Percentiles rank a stretch among this genome's conserved stretches.
Conservation (phyloP, 2,797 vertebrate genomes). For the Lacerta agilis region DNA sequence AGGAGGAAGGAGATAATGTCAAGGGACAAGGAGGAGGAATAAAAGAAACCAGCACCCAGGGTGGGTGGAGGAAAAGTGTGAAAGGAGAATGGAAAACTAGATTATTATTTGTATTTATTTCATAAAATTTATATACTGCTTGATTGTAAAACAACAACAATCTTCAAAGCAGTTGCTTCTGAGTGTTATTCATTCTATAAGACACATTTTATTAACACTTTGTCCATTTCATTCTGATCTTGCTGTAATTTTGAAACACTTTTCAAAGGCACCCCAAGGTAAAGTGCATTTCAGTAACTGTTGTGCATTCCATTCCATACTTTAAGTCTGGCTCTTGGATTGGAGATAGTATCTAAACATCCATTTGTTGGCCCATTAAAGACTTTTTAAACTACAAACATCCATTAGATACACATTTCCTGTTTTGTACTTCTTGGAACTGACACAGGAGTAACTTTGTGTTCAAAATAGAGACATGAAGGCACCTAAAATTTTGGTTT, state of each 20-base stretch:
- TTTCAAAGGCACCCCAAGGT: neutral
- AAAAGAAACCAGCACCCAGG: no score
- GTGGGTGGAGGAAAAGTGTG: no score
- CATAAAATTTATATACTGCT: no score
- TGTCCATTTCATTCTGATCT: neutral
- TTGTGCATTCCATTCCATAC: no score
- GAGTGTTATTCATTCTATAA: neutral
- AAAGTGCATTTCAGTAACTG: neutral
- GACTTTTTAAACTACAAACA: neutral
- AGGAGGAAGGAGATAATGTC: no score
- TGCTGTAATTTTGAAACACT: neutral
- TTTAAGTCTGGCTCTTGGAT: neutral
- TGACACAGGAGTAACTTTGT: neutral
- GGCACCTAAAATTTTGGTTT: no score
- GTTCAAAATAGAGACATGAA: neutral
- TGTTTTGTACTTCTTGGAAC: neutral
- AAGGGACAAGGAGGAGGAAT: no score
- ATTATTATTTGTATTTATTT: no score
- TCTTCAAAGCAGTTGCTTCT: no score
- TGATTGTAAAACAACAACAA: no score
- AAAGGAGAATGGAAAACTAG: no score
- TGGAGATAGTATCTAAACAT: neutral
- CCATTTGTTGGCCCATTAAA: neutral
- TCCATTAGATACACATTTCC: neutral
- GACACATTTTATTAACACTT: neutral